These are phyloP conservation scores for Mesochorus sp. DNA, from an alignment of 2,888 invertebrate genomes.

Conservation along the genomic window DNA sequence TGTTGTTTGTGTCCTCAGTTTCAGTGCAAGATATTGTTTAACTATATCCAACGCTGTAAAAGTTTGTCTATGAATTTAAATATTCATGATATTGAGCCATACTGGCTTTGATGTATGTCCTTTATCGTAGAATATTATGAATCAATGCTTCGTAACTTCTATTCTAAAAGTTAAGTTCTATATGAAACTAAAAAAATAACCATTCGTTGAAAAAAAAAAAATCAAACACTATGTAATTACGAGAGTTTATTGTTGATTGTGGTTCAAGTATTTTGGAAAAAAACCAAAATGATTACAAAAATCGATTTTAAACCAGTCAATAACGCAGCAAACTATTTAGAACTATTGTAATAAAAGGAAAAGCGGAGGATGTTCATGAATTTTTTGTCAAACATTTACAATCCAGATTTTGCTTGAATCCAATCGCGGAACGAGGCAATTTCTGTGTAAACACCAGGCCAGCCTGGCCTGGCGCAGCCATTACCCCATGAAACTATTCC, in stretches of 20 bases:
- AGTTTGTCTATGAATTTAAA: no score
- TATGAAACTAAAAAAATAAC: neutral
- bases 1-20: no score
- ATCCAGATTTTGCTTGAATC: constrained; percentile 63
- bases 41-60: no score
- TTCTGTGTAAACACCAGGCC: constrained; percentile 83
- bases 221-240: neutral
- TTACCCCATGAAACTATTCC: constrained; percentile 82
- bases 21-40: no score
- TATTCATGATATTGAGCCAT: no score
- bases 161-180: no score
- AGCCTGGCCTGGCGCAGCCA: constrained; percentile 83
- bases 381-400: constrained; percentile 31
- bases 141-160: no score
- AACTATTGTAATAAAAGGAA: neutral
- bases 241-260: neutral
- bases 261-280: neutral
- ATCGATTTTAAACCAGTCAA: neutral
- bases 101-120: no score
- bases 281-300: neutral
- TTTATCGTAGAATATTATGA: no score
- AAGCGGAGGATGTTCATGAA: neutral
- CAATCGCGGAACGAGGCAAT: constrained; percentile 83
- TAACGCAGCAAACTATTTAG: neutral
- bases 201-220: neutral